A percentile compares a stretch with the other conserved stretches of the same genome.
Conservation (phyloP, 2,113 vertebrate genomes). For the Mustelus asterias region DNA sequence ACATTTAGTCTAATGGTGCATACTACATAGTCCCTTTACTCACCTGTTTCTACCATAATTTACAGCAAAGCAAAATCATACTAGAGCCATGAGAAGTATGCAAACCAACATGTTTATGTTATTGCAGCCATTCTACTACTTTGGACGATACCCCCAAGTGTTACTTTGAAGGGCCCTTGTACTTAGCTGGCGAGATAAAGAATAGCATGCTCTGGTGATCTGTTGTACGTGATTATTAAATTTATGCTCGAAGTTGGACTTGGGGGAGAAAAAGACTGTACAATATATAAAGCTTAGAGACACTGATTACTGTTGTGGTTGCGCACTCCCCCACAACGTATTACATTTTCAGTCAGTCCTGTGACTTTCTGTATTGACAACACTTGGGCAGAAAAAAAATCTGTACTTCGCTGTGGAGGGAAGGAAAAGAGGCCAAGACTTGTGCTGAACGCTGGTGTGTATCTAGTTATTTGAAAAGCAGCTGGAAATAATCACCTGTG, state of each 20-base stretch:
- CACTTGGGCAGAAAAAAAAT: background rate
- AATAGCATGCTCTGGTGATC: background rate
- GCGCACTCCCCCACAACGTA: background rate
- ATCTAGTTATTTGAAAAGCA: conserved; percentile 26
- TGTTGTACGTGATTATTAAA: background rate
- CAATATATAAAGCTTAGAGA: background rate
- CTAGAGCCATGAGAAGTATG: background rate
- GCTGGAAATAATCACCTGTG: conserved; percentile 36
- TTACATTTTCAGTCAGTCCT: background rate
- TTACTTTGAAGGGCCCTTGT: background rate
- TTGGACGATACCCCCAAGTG: background rate
- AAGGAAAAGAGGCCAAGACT: background rate
- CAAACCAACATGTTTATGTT: background rate
- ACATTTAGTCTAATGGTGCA: background rate
- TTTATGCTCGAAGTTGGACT: background rate
- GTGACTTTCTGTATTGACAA: background rate
- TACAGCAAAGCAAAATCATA: background rate
- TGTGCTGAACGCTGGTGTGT: background rate
- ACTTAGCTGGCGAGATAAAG: background rate
- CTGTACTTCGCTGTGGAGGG: background rate
- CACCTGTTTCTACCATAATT: background rate
- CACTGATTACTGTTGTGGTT: background rate
- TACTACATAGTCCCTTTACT: background rate
- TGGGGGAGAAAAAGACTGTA: background rate
- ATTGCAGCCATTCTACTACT: background rate